Base-by-base conservation (phyloP, 2,113 vertebrate genomes). In the Ictidomys tridecemlineatus region DNA sequence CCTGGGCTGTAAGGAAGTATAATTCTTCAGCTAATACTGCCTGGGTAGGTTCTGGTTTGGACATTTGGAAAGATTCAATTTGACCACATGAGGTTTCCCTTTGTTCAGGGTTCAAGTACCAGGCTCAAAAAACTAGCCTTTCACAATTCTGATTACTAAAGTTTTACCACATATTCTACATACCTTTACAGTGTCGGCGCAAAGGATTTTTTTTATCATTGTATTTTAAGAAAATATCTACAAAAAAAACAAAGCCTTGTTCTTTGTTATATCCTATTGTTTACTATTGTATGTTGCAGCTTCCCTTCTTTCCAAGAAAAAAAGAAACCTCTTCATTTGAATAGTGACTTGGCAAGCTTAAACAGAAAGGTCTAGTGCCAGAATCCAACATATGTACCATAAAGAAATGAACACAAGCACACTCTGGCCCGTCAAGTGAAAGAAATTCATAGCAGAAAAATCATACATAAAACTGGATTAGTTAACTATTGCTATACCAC, bases 291-390 rank as follows among this genome's bases (percentile, higher is more conserved):
- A 30, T 51, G 34, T 7, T 85, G 17, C 69, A 80, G 14, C 5
- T 85, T 85, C 18, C 42, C 32, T 72, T 7, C 32, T 85, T 94
- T 82, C 63, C 28, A 97, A 90, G 76, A 80, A 85, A 80, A 85
- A 93, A 85, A 80, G 80, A 93, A 88, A 72, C 12, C 42, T 85
- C 26, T 89, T 39, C 12, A 82, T 92, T 26, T 86, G 78, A 83
- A 53, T n/a, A 37, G 45, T n/a, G 48, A 67, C 51, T 83, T 82
- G 67, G 74, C 37, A 67, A 72, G 63, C 32, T 37, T 30, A 86
- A 74, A 45, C 14, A 70, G 53, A 82, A 94, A 86, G 17, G 63
- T 82, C 80, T 89, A 85, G 37, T 48, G 73, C 45, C 76, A 42
- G 48, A 8, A 86, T 85, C 88, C 30, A 94, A 34, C 51, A 86